Percentiles rank a stretch among this genome's conserved stretches.
phyloP scores from a whole-genome alignment of 2,113 vertebrate genomes.

The Dicerorhinus sumatrensis region DNA sequence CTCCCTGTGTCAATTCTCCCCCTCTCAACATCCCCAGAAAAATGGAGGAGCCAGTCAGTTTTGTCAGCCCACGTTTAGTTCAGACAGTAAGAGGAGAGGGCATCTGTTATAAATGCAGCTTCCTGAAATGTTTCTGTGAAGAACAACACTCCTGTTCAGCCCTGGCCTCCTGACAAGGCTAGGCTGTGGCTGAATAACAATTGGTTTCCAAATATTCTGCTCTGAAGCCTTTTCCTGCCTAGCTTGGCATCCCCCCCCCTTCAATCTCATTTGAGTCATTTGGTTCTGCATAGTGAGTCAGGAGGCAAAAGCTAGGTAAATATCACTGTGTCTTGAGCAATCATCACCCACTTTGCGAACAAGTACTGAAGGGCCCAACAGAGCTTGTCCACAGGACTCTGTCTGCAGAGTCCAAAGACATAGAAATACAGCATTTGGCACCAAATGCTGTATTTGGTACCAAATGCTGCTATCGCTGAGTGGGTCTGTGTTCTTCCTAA shows the following conservation, averaged over 20 bases:
- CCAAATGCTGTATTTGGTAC: no score
- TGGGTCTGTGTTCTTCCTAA: neutral
- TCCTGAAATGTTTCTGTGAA: conserved; percentile 24
- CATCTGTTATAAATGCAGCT: conserved; percentile 21
- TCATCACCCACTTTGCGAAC: conserved; percentile 27
- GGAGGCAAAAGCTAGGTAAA: conserved; percentile 62
- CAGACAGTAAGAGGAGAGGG: neutral
- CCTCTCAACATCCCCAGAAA: neutral
- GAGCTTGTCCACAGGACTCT: neutral
- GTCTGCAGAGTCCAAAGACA: neutral
- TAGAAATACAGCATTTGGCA: neutral
- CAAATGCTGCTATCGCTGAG: neutral
- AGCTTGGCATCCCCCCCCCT: neutral
- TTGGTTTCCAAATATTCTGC: conserved; percentile 41
- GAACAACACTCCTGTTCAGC: conserved; percentile 30
- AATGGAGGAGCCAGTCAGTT: neutral
- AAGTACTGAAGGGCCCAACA: neutral
- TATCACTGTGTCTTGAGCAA: conserved; percentile 52
- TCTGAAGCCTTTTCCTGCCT: conserved; percentile 32
- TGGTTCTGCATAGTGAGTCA: conserved; percentile 5
- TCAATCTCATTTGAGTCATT: conserved; percentile 23
- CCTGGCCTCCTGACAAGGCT: conserved; percentile 1
- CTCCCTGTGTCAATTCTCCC: neutral
- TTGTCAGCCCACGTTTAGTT: neutral
- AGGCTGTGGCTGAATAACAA: conserved; percentile 43